Conservation (phyloP, 2,888 invertebrate genomes). For the Timandra comae region DNA sequence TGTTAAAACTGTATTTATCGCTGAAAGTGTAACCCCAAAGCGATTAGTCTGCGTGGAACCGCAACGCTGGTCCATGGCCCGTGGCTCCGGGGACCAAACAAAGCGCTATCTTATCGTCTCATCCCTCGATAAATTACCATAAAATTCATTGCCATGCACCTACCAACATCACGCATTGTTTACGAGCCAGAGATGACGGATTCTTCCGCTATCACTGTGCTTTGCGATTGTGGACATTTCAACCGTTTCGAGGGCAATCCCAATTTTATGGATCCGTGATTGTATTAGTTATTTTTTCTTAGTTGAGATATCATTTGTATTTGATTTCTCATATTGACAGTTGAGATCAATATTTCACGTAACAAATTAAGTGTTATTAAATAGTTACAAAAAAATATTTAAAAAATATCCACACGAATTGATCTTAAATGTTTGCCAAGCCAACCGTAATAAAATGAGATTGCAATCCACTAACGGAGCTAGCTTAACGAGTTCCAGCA, state of each 20-base stretch:
- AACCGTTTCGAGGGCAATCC: slow-evolving; percentile 8
- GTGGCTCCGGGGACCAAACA: slow-evolving; percentile 60
- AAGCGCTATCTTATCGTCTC: slow-evolving; percentile 63
- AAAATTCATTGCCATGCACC: slow-evolving; percentile 71
- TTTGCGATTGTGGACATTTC: slow-evolving; percentile 27
- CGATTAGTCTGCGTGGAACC: slow-evolving; percentile 13
- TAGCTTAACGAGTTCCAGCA: slow-evolving; percentile 32
- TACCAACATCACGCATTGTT: slow-evolving; percentile 54
- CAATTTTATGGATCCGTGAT: slow-evolving; percentile 3
- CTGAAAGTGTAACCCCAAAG: slow-evolving; percentile 15
- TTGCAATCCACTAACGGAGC: slow-evolving; percentile 35
- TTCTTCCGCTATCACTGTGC: slow-evolving; percentile 63
- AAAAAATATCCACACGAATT: neutral
- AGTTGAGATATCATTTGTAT: no score
- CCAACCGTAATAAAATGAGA: slow-evolving; percentile 23
- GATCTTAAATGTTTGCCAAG: slow-evolving; percentile 12
- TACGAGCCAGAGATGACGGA: slow-evolving; percentile 68
- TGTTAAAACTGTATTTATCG: no score
- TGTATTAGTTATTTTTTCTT: no score
- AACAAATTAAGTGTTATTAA: no score
- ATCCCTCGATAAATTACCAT: slow-evolving; percentile 68
- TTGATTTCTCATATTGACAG: no score
- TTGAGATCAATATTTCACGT: no score
- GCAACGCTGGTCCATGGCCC: slow-evolving; percentile 31
- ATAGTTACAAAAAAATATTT: no score